These are phyloP conservation scores for Theocolax elegans DNA, from an alignment of 1,140 invertebrate species.

Conservation along the genomic window DNA sequence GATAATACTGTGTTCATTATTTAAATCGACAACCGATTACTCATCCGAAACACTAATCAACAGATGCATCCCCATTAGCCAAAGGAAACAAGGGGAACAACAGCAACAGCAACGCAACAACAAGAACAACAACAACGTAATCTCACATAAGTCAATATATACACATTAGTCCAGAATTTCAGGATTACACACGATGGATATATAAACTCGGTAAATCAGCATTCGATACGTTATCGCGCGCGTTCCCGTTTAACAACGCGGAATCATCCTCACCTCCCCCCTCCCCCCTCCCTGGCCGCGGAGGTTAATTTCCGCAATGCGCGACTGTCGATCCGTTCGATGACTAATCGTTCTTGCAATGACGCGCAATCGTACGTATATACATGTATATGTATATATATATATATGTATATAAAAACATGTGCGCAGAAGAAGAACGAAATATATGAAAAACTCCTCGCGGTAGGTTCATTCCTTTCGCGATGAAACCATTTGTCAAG, in stretches of 20 bases:
- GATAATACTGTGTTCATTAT: too few species aligned
- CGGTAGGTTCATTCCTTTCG: constrained; percentile 36
- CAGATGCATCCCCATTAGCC: too few species aligned
- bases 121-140: too few species aligned
- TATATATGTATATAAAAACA: constrained; percentile 34
- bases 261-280: neutral
- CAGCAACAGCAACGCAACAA: too few species aligned
- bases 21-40: too few species aligned
- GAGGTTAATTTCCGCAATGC: neutral
- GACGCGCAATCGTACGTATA: constrained; percentile 3
- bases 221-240: neutral
- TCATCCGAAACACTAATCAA: too few species aligned
- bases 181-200: too few species aligned
- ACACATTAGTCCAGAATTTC: too few species aligned
- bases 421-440: constrained; percentile 43
- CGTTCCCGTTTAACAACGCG: neutral
- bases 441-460: constrained; percentile 28
- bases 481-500: constrained; percentile 61
- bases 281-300: neutral
- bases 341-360: constrained; percentile 56
- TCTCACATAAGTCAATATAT: too few species aligned
- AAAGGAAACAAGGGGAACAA: too few species aligned
- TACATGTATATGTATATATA: too few species aligned
- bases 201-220: too few species aligned
- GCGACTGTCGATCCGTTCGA: constrained; percentile 57